Conservation (phyloP, 2,113 vertebrate species). For the Cervus canadensis region DNA sequence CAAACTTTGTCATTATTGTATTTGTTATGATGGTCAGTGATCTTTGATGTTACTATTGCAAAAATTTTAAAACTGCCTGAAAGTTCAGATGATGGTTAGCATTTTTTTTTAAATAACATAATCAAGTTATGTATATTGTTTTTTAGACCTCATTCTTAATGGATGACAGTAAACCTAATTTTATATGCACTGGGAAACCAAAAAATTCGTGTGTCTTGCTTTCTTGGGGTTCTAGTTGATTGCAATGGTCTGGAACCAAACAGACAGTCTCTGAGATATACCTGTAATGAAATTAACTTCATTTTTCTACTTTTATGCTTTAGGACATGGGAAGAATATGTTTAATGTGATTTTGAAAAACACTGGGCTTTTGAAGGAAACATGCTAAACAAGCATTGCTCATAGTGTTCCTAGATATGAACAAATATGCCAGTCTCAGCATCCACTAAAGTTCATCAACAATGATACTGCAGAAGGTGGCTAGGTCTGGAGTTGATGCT, state of each 20-base stretch:
- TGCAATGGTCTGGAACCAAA: neutral
- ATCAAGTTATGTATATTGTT: neutral
- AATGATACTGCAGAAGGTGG: too few relatives aligned
- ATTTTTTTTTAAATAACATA: neutral
- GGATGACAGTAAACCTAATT: neutral
- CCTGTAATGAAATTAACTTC: neutral
- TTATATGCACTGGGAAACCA: neutral
- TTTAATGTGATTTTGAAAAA: neutral
- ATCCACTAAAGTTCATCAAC: accelerated
- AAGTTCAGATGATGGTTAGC: neutral
- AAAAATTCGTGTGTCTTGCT: neutral
- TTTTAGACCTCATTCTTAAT: neutral
- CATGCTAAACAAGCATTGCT: neutral
- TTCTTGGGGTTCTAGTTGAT: neutral
- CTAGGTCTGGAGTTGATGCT: accelerated
- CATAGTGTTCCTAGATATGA: accelerated
- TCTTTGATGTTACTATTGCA: neutral
- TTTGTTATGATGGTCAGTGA: neutral
- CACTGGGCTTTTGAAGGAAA: neutral
- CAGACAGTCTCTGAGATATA: neutral
- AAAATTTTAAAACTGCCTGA: neutral
- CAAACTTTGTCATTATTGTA: neutral
- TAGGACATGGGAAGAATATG: neutral
- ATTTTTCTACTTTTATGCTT: neutral
- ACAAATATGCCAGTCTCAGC: neutral